A percentile compares a stretch with the other conserved stretches of the same genome.
Evolutionary conservation across 2,888 invertebrate species (phyloP).

Genomic region (Rhagonycha fulva): DNA sequence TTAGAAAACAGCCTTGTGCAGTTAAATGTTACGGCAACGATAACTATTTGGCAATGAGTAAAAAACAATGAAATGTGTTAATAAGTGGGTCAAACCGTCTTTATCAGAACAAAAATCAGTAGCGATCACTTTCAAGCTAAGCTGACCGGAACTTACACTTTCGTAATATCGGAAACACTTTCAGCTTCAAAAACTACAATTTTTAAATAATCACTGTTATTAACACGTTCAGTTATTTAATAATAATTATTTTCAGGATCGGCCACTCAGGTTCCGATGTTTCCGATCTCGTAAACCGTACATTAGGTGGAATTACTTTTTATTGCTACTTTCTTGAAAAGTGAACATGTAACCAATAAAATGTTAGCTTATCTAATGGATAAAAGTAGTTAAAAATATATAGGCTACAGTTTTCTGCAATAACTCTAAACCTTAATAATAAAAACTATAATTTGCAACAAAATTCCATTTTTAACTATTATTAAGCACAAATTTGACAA

Average conservation of each 20-base stretch:
- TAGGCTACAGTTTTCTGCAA: neutral
- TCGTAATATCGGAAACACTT: slow-evolving; percentile 40
- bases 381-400: neutral
- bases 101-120: slow-evolving; percentile 21
- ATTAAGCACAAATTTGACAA: neutral
- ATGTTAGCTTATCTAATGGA: neutral
- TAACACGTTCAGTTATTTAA: neutral
- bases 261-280: neutral
- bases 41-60: slow-evolving; percentile 2
- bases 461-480: neutral
- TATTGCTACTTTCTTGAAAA: neutral
- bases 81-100: slow-evolving; percentile 24
- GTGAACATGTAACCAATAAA: neutral
- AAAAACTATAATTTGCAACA: neutral
- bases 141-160: slow-evolving; percentile 46
- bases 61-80: slow-evolving; percentile 24
- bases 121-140: slow-evolving; percentile 47
- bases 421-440: neutral
- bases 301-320: neutral
- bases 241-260: neutral
- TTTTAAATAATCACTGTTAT: neutral
- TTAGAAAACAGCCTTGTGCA: neutral
- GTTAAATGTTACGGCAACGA: neutral
- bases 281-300: too few species aligned
- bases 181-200: slow-evolving; percentile 32